Evolutionary conservation across 2,888 invertebrate genomes (phyloP), one percentile per base, ranked within the genome.

Genomic region (Cosmia pyralina): DNA sequence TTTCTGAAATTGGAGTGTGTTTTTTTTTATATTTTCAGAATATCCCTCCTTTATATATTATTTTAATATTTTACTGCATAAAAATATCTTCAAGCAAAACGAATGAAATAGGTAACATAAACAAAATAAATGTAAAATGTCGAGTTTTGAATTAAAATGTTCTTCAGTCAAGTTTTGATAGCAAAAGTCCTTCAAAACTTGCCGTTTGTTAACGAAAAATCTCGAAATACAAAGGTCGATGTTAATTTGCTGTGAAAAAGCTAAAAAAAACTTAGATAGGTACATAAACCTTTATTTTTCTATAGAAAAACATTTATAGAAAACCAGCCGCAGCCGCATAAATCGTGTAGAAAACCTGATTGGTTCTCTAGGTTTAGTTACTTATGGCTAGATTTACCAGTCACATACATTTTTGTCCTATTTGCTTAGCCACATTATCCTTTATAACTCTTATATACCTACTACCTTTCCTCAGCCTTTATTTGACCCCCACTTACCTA

Each of bases 181-280:
- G 38, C 62, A 46, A 48, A 41, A 28, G 57, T 64, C 65, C 63
- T 63, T 79, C 53, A 71, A 64, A 77, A 59, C 58, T 59, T 34
- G 38, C 50, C 15, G 62, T 63, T 69, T 82, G 19, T 7, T 41
- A 15, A 53, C 59, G 59, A 76, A 77, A 67, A 75, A 17, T 58
- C 44, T 68, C n/a, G 38, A 68, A 59, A 64, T 7, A 46, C 44
- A 59, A 75, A 75, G 77, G 69, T 60, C 22, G 48, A 28, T 53
- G 19, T 46, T 64, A 64, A 72, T 52, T 46, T n/a, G 50, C 13
- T 62, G 7, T 17, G 22, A 53, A 64, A 55, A 52, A 58, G 7
- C 38, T 38, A 0, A 53, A 58, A 59, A 67, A 50, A 17, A 53
- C 6, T 7, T 53, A 53, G 53, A 8, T 53, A 53, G 22, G 41